These are phyloP conservation scores for Fistularia commersonii DNA, from an alignment of 2,797 vertebrate species.

Conservation along the genomic window DNA sequence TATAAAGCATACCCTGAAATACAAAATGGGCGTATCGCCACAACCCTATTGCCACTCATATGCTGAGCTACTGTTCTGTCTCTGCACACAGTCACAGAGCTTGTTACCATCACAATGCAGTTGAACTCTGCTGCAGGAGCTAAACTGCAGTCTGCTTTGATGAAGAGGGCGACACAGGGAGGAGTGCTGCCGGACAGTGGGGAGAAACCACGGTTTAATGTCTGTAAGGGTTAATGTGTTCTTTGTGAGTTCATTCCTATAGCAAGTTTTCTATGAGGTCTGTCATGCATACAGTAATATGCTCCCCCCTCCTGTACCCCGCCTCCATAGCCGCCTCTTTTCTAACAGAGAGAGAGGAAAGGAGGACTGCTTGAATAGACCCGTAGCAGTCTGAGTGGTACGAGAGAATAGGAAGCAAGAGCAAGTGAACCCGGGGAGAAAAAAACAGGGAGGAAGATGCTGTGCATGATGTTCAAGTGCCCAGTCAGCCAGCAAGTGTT, in stretches of 20 bases:
- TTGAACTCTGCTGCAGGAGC: slow-evolving; percentile 12
- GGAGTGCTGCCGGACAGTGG: slow-evolving; percentile 30
- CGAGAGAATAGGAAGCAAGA: slow-evolving; percentile 9
- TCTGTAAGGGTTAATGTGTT: slow-evolving; percentile 29
- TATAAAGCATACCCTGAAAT: too few species aligned
- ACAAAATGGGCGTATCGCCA: too few species aligned
- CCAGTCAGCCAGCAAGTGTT: slow-evolving; percentile 39
- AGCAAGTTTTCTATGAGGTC: slow-evolving; percentile 43
- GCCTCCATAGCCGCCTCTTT: slow-evolving; percentile 25
- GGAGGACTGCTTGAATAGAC: slow-evolving; percentile 35
- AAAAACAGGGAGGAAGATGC: neutral
- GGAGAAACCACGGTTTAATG: slow-evolving; percentile 22
- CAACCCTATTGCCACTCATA: too few species aligned
- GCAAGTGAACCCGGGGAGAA: neutral
- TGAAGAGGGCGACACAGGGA: slow-evolving; percentile 22
- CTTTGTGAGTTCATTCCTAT: slow-evolving; percentile 43
- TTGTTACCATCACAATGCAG: slow-evolving; percentile 2
- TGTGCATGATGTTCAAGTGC: slow-evolving; percentile 9
- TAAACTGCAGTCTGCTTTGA: slow-evolving; percentile 19
- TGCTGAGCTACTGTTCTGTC: neutral
- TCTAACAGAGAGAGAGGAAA: slow-evolving; percentile 23
- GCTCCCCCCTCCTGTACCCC: slow-evolving; percentile 4
- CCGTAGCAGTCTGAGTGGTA: slow-evolving; percentile 39
- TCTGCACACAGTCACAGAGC: neutral
- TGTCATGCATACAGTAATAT: slow-evolving; percentile 58